Evolutionary conservation across 2,888 invertebrate genomes (phyloP).

Genomic region (Augochlorella aurata): DNA sequence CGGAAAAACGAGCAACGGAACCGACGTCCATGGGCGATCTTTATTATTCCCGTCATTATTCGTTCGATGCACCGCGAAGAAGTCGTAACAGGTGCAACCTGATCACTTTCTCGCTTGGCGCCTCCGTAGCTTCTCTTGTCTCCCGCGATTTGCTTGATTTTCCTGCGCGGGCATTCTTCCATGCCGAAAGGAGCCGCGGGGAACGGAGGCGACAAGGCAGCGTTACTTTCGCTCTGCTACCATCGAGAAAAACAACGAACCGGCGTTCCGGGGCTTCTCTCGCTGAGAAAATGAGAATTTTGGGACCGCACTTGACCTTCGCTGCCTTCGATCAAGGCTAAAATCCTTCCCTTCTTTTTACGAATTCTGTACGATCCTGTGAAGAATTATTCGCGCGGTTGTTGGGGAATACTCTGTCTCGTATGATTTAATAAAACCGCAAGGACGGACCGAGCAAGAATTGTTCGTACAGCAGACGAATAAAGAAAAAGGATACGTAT

Average conservation of each 20-base stretch:
- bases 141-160: not conserved
- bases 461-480: no score
- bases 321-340: no score
- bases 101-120: slow-evolving; percentile 49
- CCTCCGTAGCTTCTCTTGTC: slow-evolving; percentile 1
- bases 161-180: not conserved
- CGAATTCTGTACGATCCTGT: no score
- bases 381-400: no score
- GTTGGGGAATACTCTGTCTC: no score
- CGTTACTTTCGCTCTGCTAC: not conserved
- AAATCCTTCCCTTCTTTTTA: no score
- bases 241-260: not conserved
- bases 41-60: slow-evolving; percentile 62
- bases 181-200: not conserved
- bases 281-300: not conserved
- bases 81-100: slow-evolving; percentile 50
- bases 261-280: not conserved
- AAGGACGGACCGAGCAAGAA: no score
- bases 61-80: slow-evolving; percentile 41
- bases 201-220: not conserved
- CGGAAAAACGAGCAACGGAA: slow-evolving; percentile 12
- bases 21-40: slow-evolving; percentile 42
- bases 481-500: no score
- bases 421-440: no score
- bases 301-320: not conserved